A percentile compares a stretch with the other conserved stretches of the same genome.
phyloP scores from a whole-genome alignment of 2,888 invertebrate species.

The Molorchus minor region DNA sequence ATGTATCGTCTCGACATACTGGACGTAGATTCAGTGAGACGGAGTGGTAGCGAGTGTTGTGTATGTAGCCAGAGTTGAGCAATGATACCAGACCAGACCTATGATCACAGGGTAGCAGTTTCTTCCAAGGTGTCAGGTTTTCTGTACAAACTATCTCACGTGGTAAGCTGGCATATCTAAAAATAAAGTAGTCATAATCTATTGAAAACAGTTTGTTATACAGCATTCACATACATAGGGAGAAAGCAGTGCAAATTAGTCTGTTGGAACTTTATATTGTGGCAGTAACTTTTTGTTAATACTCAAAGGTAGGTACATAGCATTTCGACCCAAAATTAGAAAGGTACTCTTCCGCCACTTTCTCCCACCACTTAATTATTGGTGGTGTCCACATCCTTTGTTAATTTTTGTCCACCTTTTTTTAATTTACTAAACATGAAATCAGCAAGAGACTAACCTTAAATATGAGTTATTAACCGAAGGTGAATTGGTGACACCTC shows the following conservation, averaged over 20 bases:
- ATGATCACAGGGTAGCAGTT: conserved; percentile 94
- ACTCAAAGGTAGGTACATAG: no score
- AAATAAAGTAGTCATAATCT: conserved; percentile 20
- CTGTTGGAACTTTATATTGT: no score
- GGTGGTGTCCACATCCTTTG: no score
- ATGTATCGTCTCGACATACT: conserved; percentile 70
- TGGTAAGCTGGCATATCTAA: conserved; percentile 88
- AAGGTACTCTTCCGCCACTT: no score
- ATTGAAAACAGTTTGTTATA: neutral
- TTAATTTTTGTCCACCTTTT: no score
- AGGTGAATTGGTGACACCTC: conserved; percentile 66
- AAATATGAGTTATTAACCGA: conserved; percentile 61
- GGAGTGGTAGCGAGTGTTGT: conserved; percentile 93
- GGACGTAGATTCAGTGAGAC: conserved; percentile 85
- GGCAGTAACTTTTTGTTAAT: no score
- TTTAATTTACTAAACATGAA: neutral
- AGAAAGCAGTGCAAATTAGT: no score
- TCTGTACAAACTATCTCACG: conserved; percentile 98
- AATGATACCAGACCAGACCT: conserved; percentile 86
- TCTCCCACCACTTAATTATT: no score
- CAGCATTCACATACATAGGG: no score
- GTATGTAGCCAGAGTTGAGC: conserved; percentile 89
- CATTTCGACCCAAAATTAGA: no score
- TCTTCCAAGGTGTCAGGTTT: conserved; percentile 98
- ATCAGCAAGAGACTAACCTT: conserved; percentile 38